Evolutionary conservation across 2,797 vertebrate species (phyloP).

Genomic region (Myotis planiceps): DNA sequence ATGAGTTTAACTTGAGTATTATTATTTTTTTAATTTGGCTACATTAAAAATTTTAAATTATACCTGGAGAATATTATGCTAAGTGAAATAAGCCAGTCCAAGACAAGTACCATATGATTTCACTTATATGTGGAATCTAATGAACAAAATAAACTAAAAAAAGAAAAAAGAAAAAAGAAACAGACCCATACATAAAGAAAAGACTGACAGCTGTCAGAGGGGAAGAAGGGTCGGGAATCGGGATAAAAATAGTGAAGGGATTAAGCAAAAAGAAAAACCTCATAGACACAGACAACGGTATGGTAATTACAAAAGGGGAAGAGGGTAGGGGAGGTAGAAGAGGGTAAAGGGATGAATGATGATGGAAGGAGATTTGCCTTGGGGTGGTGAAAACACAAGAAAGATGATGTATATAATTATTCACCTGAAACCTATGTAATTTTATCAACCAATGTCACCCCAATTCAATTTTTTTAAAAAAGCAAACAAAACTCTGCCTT

Average conservation of each 20-base stretch:
- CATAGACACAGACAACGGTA: neutral
- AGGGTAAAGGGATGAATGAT: neutral
- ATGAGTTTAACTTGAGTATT: neutral
- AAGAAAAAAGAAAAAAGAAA: neutral
- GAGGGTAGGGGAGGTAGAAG: neutral
- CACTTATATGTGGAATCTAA: neutral
- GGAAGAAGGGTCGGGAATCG: rapidly evolving
- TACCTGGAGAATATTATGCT: neutral
- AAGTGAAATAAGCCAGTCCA: neutral
- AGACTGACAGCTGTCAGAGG: neutral
- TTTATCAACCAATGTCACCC: neutral
- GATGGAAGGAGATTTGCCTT: neutral
- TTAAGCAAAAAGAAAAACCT: neutral
- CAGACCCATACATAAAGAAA: neutral
- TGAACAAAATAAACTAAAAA: neutral
- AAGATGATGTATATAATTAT: neutral
- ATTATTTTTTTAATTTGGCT: neutral
- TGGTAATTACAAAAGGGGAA: neutral
- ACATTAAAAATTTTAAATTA: neutral
- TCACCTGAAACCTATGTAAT: neutral
- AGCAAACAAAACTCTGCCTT: neutral
- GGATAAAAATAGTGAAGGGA: neutral
- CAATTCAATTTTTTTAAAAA: neutral
- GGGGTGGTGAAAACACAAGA: neutral
- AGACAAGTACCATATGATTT: neutral